These are phyloP conservation scores for Campylomormyrus numenius DNA, from an alignment of 2,113 vertebrate species.

Conservation along the genomic window DNA sequence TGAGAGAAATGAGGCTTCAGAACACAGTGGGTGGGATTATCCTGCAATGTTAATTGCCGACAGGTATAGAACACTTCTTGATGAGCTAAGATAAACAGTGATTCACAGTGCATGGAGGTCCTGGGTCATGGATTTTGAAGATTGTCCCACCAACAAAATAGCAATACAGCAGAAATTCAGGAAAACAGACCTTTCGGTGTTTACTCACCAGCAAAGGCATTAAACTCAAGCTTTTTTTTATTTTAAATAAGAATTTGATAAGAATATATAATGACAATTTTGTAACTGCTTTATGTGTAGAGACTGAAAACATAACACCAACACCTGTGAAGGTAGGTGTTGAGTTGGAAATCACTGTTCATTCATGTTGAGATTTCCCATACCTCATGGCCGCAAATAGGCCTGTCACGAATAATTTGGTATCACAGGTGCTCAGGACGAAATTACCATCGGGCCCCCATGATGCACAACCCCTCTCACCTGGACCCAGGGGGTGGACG, in stretches of 20 bases:
- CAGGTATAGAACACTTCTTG: conserved; percentile 6
- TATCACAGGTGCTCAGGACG: background rate
- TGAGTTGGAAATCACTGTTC: background rate
- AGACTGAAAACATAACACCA: background rate
- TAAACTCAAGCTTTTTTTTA: background rate
- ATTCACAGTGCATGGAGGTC: background rate
- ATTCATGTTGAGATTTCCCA: background rate
- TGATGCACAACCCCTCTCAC: background rate
- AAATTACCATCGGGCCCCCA: background rate
- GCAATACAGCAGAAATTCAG: background rate
- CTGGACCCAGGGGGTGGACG: background rate
- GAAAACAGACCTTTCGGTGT: background rate
- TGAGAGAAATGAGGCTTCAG: background rate
- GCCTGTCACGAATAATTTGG: background rate
- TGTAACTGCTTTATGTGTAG: background rate
- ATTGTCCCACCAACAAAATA: background rate
- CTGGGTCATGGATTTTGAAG: background rate
- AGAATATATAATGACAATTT: background rate
- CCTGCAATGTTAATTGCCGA: background rate
- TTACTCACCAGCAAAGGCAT: background rate
- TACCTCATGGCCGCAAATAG: background rate
- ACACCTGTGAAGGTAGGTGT: background rate
- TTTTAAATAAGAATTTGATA: background rate
- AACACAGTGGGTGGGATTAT: background rate
- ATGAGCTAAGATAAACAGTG: conserved; percentile 1